Base-by-base conservation (phyloP, 2,113 vertebrate species). In the Etheostoma spectabile region DNA sequence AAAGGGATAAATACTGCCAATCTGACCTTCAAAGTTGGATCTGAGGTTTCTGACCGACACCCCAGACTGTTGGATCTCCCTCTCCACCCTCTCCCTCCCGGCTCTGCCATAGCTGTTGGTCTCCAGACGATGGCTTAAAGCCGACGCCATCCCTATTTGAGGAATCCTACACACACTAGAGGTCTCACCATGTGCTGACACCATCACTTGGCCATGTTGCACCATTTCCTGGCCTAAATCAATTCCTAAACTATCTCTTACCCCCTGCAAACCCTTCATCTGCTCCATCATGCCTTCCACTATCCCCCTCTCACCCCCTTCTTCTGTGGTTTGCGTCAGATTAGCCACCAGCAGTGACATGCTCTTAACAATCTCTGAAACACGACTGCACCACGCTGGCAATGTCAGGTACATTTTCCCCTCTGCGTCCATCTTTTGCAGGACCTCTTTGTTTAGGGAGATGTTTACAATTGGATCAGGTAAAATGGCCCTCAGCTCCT, bases 21-120 rank as follows among this genome's bases (percentile, higher is more conserved):
- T 92, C 19, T 69, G 93, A 75, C 86, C 88, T 89, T 99, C 97
- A 76, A 98, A 98, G 85, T 95, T 96, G 0, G 95, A 93, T 1
- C 96, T 94, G 38, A 99, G 92, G 7, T 89, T 94, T 81, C 85
- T 90, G 4, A 99, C 98, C 0, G 97, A 98, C 60, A 99, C 96
- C 0, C 98, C 97, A 5, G 93, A 97, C 74, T 96, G 93, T 27
- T 95, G 94, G 73, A 99, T 97, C 93, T 99, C 97, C 6, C 85
- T 92, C 88, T 96, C 95, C 2, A 93, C 95, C 56, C 83, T 91
- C n/a, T 96, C 95, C 53, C 93, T 90, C 48, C 70, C 89, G 16
- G 80, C 19, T 79, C 68, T 49, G 83, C 79, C 76, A 84, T 57
- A 87, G 74, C 80, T 18, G 73, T 86, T 86, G 57, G 86, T 92